Base-by-base conservation (phyloP, 35 echinoderm and acorn worm species). In the Diadema setosum region DNA sequence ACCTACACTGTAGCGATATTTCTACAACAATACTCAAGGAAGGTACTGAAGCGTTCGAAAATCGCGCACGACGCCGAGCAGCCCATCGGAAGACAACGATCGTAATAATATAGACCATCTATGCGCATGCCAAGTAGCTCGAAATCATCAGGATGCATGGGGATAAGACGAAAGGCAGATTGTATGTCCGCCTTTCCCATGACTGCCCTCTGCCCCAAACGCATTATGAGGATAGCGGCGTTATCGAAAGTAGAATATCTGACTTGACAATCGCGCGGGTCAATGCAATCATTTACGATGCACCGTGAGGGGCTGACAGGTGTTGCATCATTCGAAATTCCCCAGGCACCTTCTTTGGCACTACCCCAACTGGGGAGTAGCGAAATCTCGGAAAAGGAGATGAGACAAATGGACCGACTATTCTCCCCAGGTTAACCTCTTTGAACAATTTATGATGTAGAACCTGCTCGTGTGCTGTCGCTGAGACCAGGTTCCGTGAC, bases 111-210 rank as follows among this genome's bases (percentile, higher is more conserved):
- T 46, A 9, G 5, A 23, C 49, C 70, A 1, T 81, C 32, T 81
- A 89, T 16, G 33, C 23, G 61, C 11, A 89, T 61, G 5, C 87
- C 87, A 0, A 89, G 42, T 17, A 89, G 49, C 20, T 78, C 32
- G 26, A 81, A 82, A 82, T 89, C 75, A 57, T 81, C 39, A 2
- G 87, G 87, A 42, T 89, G 74, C 6, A 89, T 25, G 17, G 87
- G 87, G 2, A 89, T 18, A 11, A 89, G 49, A 21, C 75, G 48
- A 81, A 89, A 82, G 3, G 75, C 87, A 5, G 75, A 82, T 82
- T 89, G 44, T 2, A 89, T 82, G 39, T 89, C 87, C 1, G 73
- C 16, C 44, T 89, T 89, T 26, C 70, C 87, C 87, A 89, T 81
- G 15, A 89, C 16, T 24, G 55, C 87, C 12, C 36, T 43, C 3